A percentile compares a stretch with the other conserved stretches of the same genome.
These are phyloP conservation scores for Portunus trituberculatus DNA, from an alignment of 1,140 invertebrate genomes.

Conservation along the genomic window DNA sequence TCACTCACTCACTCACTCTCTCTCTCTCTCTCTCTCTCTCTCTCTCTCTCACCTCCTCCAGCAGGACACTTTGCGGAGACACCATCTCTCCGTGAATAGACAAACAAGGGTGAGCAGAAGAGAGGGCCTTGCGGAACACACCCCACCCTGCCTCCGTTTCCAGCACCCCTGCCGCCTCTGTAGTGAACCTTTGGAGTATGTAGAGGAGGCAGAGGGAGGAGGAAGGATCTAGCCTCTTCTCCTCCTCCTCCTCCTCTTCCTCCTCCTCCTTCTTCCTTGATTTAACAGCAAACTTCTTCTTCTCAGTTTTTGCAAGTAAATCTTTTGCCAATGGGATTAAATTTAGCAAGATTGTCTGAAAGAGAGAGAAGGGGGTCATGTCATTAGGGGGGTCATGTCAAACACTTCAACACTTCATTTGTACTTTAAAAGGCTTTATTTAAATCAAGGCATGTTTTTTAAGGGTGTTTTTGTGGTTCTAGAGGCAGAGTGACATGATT, in stretches of 20 bases:
- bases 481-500: no score
- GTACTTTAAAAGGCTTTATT: no score
- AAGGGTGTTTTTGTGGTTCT: no score
- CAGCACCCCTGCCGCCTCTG: slow-evolving; percentile 22
- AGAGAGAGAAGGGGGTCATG: neutral
- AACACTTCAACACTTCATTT: no score
- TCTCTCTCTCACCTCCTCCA: slow-evolving; percentile 53
- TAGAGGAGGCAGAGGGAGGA: slow-evolving; percentile 47
- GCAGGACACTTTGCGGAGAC: slow-evolving; percentile 54
- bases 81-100: neutral
- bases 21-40: neutral
- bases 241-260: neutral
- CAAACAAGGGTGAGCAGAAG: neutral
- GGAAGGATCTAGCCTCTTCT: slow-evolving; percentile 9
- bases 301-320: neutral
- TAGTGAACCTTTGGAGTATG: slow-evolving; percentile 33
- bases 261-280: neutral
- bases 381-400: no score
- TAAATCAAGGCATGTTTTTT: no score
- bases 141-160: slow-evolving; percentile 34
- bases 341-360: slow-evolving; percentile 8
- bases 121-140: slow-evolving; percentile 29
- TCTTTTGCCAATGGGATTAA: slow-evolving; percentile 28
- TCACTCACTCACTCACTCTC: no score
- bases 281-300: no score